phyloP scores from a whole-genome alignment of 2,888 invertebrate genomes.

The Poecilobothrus nobilitatus region DNA sequence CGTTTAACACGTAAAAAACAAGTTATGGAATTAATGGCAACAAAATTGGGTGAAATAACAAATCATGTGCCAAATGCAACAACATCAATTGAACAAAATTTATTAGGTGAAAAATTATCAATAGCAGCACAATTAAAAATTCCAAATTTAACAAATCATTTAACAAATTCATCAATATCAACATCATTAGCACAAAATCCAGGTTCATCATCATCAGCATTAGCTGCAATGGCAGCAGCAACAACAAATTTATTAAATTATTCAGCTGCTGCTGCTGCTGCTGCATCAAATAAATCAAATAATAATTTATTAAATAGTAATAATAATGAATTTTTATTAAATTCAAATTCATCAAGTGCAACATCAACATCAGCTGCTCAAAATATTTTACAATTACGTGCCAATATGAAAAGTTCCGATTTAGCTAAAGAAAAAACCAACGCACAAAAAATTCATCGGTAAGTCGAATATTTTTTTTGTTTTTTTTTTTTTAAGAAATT shows the following conservation, averaged over 20 bases:
- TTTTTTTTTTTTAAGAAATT: neutral
- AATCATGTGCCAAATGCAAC: conserved; percentile 19
- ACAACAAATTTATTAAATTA: conserved; percentile 10
- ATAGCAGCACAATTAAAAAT: conserved; percentile 15
- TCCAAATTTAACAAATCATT: conserved; percentile 19
- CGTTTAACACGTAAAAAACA: conserved; percentile 63
- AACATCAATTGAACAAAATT: conserved; percentile 11
- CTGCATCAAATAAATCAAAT: conserved; percentile 14
- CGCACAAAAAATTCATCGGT: conserved; percentile 34
- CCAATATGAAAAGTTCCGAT: conserved; percentile 34
- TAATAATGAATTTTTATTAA: conserved; percentile 9
- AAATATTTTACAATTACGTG: conserved; percentile 32
- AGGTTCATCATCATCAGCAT: neutral
- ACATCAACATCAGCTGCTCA: conserved; percentile 25
- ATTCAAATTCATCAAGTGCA: conserved; percentile 10
- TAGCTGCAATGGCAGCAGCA: conserved; percentile 7
- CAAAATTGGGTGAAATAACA: conserved; percentile 27
- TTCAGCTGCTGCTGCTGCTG: conserved; percentile 7
- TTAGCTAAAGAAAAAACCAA: conserved; percentile 34
- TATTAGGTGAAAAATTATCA: conserved; percentile 16
- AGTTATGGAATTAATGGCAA: conserved; percentile 43
- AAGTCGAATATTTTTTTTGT: conserved; percentile 25
- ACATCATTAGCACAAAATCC: neutral
- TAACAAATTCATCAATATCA: conserved; percentile 15
- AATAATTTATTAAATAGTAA: too few species aligned